Conservation (phyloP, 2,113 vertebrate genomes). For the Bothrops jararaca region DNA sequence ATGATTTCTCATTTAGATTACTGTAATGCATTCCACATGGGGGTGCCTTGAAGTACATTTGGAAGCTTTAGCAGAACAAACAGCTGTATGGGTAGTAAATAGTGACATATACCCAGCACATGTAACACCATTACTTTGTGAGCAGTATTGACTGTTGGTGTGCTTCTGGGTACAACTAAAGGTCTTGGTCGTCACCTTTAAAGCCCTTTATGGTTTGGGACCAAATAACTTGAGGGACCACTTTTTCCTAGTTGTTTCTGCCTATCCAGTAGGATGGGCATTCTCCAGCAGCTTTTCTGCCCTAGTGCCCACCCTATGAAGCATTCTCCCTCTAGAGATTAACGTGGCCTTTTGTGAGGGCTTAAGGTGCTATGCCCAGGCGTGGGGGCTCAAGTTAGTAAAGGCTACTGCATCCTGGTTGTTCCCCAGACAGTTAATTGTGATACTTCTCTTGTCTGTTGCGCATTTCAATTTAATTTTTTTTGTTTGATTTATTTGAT, state of each 20-base stretch:
- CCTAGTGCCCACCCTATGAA: neutral
- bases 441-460: neutral
- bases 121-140: neutral
- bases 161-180: neutral
- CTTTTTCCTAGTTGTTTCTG: neutral
- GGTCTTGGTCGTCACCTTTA: neutral
- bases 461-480: neutral
- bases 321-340: neutral
- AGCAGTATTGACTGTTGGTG: neutral
- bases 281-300: neutral
- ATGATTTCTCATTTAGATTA: neutral
- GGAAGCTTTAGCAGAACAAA: neutral
- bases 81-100: neutral
- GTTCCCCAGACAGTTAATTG: neutral
- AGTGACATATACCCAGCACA: neutral
- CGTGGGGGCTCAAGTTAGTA: neutral
- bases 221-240: neutral
- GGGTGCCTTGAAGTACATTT: neutral
- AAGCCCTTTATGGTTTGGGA: neutral
- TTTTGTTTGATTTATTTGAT: neutral
- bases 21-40: neutral
- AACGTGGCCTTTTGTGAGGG: neutral
- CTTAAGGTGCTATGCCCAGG: neutral
- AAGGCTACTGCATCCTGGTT: neutral
- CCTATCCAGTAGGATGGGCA: neutral